These are phyloP conservation scores for Xenops minutus DNA, from an alignment of 2,797 vertebrate species.

Conservation along the genomic window DNA sequence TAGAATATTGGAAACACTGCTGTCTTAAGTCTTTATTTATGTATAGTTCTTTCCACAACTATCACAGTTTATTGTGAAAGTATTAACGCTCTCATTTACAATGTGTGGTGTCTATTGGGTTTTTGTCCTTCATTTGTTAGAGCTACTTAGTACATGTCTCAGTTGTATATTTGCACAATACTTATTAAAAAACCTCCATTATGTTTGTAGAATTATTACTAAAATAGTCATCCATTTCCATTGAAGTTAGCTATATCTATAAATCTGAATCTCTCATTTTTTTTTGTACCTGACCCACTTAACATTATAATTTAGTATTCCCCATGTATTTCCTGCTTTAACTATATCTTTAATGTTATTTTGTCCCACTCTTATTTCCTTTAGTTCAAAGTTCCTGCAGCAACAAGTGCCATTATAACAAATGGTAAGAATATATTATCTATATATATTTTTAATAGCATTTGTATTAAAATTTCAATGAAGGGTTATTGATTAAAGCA, in stretches of 20 bases:
- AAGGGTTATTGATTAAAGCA: neutral
- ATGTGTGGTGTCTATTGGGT: accelerated
- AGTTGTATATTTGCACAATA: neutral
- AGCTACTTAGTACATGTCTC: neutral
- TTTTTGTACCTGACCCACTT: neutral
- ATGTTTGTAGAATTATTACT: neutral
- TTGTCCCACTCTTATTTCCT: conserved; percentile 7
- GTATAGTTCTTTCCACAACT: neutral
- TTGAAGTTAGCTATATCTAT: neutral
- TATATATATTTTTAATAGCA: neutral
- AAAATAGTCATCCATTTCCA: neutral
- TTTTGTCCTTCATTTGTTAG: neutral
- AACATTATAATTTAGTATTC: neutral
- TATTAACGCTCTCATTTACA: neutral
- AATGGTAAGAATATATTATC: conserved; percentile 85
- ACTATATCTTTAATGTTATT: neutral
- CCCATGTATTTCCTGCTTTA: neutral
- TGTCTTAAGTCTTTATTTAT: neutral
- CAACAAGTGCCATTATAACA: conserved; percentile 97
- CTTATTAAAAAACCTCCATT: neutral
- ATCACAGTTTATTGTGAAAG: neutral
- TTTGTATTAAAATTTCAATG: neutral
- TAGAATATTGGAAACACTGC: neutral
- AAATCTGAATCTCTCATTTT: neutral
- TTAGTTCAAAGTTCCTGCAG: conserved; percentile 96